These are phyloP conservation scores for Nasonia giraulti DNA, from an alignment of 1,140 invertebrate species.

Conservation along the genomic window DNA sequence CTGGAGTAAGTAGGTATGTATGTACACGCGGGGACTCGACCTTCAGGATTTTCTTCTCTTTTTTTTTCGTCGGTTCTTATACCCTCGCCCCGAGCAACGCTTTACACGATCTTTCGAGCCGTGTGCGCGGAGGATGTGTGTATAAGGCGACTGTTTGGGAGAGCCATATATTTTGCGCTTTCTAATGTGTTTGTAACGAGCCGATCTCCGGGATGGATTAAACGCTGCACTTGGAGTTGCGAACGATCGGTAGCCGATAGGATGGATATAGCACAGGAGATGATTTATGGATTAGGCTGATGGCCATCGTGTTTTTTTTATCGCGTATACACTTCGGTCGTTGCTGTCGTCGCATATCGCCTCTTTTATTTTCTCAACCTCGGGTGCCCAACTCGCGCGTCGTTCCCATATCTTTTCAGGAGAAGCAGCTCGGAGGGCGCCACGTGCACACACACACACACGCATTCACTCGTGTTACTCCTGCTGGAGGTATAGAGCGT, in stretches of 20 bases:
- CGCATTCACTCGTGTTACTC: background rate
- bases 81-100: background rate
- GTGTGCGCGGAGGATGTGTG: background rate
- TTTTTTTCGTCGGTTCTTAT: background rate
- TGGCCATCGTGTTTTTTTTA: background rate
- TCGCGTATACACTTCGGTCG: background rate
- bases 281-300: no score
- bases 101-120: background rate
- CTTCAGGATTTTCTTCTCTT: slow-evolving; percentile 14
- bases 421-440: background rate
- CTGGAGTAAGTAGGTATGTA: background rate
- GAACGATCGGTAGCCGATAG: background rate
- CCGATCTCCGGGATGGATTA: background rate
- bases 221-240: no score
- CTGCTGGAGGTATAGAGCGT: background rate
- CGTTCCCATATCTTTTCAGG: no score
- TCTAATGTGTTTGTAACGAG: background rate
- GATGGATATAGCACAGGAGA: no score
- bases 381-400: no score
- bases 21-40: background rate
- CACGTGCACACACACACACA: background rate
- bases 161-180: background rate
- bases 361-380: background rate
- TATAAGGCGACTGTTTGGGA: background rate
- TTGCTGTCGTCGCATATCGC: background rate